Conservation (phyloP, 2,113 vertebrate genomes). For the Sceloporus tristichus region DNA sequence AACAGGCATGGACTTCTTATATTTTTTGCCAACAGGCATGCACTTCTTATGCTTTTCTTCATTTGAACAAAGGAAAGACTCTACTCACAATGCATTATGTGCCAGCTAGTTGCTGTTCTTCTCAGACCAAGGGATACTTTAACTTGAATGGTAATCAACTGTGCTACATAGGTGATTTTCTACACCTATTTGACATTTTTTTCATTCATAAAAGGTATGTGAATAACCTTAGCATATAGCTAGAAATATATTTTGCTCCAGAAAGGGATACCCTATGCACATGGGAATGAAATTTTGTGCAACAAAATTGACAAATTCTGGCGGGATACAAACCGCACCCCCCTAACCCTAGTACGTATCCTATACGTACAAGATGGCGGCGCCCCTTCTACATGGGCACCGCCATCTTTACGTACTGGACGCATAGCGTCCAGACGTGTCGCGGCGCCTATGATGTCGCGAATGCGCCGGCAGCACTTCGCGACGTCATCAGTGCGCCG, state of each 20-base stretch:
- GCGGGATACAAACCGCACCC: no score
- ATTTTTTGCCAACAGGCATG: no score
- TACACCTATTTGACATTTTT: slow-evolving; percentile 12
- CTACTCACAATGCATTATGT: not conserved
- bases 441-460: no score
- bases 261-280: not conserved
- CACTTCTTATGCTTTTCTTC: not conserved
- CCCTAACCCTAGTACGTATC: no score
- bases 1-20: no score
- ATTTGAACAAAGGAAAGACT: not conserved
- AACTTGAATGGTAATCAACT: not conserved
- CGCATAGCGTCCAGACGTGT: no score
- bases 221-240: not conserved
- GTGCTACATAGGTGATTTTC: not conserved
- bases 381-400: no score
- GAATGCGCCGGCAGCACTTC: no score
- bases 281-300: not conserved
- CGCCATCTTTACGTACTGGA: no score
- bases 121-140: not conserved
- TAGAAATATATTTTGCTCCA: not conserved
- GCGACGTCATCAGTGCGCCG: no score
- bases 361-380: no score
- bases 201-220: not conserved
- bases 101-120: not conserved
- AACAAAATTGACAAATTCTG: not conserved